Base-by-base conservation (phyloP, 2,113 vertebrate genomes). In the Oncorhynchus kisutch region DNA sequence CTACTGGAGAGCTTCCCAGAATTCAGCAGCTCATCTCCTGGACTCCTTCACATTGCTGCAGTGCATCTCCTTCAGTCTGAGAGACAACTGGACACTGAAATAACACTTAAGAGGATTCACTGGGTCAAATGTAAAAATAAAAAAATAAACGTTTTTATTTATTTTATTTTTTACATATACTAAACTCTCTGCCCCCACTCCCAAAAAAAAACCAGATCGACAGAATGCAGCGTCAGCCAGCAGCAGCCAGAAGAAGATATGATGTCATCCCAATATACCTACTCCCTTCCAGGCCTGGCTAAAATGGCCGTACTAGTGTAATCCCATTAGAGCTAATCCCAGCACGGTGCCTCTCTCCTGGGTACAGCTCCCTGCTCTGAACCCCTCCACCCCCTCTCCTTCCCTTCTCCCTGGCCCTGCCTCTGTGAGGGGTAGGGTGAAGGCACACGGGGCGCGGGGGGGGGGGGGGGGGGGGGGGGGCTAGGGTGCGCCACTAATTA, bases 21-120 rank as follows among this genome's bases (percentile, higher is more conserved):
- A 82, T 80, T 84, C 86, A 87, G 88, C 84, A 91, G 79, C 82
- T 82, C 83, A 84, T 75, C 79, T 76, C 74, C 27, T 27, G 27
- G 27, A 27, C 27, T 27, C 27, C 27, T n/a, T 60, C 5, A 60
- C n/a, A n/a, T 60, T 60, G 49, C 49, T 13, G 49, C 49, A 11
- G 14, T 51, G 49, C 49, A 51, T 51, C 49, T 51, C 16, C 49
- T 16, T 7, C 59, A n/a, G 18, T 16, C 59, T 62, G 59, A 62
- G 59, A 62, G 59, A 22, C 6, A n/a, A 62, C 59, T 62, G 18
- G 59, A 1, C n/a, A 62, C n/a, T n/a, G 59, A 62, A 62, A 24
- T 22, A 24, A 62, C 59, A 62, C 18, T n/a, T 3, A 62, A 2
- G 9, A 45, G 39, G 39, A 45, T 45, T 12, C 9, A 45, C 39